phyloP scores from a whole-genome alignment of 1,140 invertebrate genomes.

The Apis cerana region DNA sequence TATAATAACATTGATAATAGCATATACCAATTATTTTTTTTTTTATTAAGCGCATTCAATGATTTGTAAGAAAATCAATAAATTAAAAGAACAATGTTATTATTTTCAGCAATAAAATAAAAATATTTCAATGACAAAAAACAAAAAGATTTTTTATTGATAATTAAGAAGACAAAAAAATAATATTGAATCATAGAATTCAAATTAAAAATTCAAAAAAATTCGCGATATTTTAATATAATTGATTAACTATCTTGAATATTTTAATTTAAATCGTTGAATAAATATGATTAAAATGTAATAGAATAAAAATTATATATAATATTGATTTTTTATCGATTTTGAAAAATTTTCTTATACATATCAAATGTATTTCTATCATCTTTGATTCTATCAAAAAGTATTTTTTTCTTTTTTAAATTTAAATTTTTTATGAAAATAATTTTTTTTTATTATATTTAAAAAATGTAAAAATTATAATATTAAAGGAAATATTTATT shows the following conservation, averaged over 20 bases:
- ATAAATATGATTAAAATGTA: background rate
- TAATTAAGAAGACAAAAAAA: background rate
- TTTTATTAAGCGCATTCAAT: constrained; percentile 2
- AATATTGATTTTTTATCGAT: background rate
- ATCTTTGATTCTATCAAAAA: background rate
- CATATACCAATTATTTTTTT: constrained; percentile 32
- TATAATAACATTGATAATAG: constrained; percentile 32
- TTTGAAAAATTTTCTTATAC: background rate
- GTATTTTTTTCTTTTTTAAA: background rate
- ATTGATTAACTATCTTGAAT: background rate
- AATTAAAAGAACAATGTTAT: constrained; percentile 1
- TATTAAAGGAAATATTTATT: background rate
- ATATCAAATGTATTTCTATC: background rate
- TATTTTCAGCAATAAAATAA: constrained; percentile 11
- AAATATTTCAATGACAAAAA: background rate
- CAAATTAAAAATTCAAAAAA: background rate
- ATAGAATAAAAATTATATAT: constrained; percentile 10
- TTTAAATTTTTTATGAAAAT: background rate
- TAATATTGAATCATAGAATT: background rate
- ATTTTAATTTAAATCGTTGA: background rate
- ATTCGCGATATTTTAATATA: background rate
- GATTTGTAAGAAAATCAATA: background rate
- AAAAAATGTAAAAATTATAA: background rate
- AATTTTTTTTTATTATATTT: background rate
- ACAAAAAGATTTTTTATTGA: background rate